phyloP scores from a whole-genome alignment of 2,888 invertebrate species.

The Acanthopleura granulata region DNA sequence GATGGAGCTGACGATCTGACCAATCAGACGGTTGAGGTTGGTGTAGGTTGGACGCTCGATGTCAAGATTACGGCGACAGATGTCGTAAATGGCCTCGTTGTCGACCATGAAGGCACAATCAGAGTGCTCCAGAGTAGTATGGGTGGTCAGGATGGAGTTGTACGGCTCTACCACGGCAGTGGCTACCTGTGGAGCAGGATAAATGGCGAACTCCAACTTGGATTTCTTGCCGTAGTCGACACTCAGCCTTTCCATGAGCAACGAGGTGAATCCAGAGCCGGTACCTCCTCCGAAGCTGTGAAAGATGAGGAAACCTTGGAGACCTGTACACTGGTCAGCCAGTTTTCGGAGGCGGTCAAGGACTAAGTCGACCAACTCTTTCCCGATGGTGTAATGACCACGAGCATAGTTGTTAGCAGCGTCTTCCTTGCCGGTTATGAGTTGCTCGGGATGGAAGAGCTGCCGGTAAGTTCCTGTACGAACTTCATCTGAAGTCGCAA shows the following conservation, averaged over 20 bases:
- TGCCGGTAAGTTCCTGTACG: too few relatives aligned
- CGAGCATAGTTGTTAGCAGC: too few relatives aligned
- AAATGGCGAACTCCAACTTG: slow-evolving; percentile 78
- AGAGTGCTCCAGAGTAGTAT: slow-evolving; percentile 76
- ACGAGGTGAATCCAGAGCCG: slow-evolving; percentile 82
- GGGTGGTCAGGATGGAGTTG: slow-evolving; percentile 95
- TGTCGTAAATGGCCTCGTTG: too few relatives aligned
- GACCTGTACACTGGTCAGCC: slow-evolving; percentile 36
- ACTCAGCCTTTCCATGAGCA: slow-evolving; percentile 87
- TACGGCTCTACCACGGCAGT: slow-evolving; percentile 96
- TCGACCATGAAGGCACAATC: too few relatives aligned
- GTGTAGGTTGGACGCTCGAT: slow-evolving; percentile 77
- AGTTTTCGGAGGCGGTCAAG: slow-evolving; percentile 79
- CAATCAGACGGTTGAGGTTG: slow-evolving; percentile 90
- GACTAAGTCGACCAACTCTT: too few relatives aligned
- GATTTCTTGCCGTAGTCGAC: slow-evolving; percentile 79
- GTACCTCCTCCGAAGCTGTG: slow-evolving; percentile 70
- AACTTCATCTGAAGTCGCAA: too few relatives aligned
- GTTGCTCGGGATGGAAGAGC: too few relatives aligned
- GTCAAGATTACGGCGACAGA: too few relatives aligned
- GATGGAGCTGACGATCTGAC: slow-evolving; percentile 60
- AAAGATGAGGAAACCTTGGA: too few relatives aligned
- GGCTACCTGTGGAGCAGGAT: slow-evolving; percentile 90
- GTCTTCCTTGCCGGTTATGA: too few relatives aligned
- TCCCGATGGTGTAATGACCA: too few relatives aligned